These are phyloP conservation scores for Sympetrum striolatum DNA, from an alignment of 2,888 invertebrate species.

Conservation along the genomic window DNA sequence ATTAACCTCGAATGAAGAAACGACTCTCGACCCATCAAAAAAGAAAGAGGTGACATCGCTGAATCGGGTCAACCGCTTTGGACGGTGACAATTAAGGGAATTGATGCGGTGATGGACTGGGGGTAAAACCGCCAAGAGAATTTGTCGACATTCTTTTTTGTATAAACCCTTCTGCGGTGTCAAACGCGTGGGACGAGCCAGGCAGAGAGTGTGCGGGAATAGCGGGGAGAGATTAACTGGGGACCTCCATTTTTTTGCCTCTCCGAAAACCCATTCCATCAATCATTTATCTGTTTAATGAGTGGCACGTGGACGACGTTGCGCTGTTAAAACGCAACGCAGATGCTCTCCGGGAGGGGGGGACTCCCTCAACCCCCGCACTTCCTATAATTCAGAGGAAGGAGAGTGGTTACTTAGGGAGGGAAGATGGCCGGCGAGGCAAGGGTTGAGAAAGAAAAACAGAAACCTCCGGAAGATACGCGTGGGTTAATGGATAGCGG, in stretches of 20 bases:
- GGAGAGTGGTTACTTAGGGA: neutral
- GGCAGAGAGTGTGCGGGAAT: neutral
- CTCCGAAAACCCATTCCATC: conserved; percentile 31
- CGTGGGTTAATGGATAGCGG: neutral
- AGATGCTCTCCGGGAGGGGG: conserved; percentile 6
- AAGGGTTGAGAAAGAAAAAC: neutral
- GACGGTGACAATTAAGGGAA: neutral
- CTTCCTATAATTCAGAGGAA: neutral
- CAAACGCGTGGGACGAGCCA: neutral
- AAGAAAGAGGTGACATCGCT: too few relatives aligned
- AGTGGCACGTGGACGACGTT: conserved; percentile 36
- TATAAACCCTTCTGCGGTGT: neutral
- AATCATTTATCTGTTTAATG: conserved; percentile 42
- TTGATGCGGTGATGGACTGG: neutral
- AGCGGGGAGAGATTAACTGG: neutral
- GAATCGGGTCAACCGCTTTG: neutral
- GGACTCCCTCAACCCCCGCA: neutral
- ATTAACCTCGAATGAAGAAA: too few relatives aligned
- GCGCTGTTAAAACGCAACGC: conserved; percentile 35
- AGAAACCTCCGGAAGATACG: neutral
- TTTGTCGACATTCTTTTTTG: neutral
- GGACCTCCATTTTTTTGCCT: neutral
- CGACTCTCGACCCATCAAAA: too few relatives aligned
- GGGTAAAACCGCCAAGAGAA: neutral
- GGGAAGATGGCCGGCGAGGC: neutral